Conservation (phyloP, 2,113 vertebrate species). For the Fulica atra region DNA sequence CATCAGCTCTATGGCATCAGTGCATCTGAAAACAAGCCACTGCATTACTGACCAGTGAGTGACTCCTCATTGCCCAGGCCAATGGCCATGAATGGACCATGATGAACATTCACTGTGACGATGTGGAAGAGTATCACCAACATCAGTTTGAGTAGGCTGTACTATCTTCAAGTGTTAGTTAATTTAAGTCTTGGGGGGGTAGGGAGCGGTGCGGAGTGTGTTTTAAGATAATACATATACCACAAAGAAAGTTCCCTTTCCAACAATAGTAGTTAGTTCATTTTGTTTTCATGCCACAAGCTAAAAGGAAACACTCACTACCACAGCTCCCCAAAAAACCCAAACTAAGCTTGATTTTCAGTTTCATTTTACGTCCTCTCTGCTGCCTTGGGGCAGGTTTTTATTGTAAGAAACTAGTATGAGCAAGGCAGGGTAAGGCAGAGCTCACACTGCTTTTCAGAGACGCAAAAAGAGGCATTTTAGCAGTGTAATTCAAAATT, state of each 20-base stretch:
- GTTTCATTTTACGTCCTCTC: background rate
- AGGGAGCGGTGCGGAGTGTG: no score
- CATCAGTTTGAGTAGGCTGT: background rate
- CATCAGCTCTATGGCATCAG: background rate
- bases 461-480: background rate
- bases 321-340: background rate
- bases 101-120: background rate
- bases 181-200: background rate
- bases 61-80: background rate
- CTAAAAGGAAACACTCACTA: background rate
- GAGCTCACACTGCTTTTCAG: background rate
- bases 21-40: background rate
- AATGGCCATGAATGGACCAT: background rate
- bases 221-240: background rate
- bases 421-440: background rate
- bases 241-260: background rate
- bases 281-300: background rate
- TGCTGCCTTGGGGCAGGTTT: background rate
- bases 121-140: background rate
- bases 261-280: background rate
- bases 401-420: background rate
- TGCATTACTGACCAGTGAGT: background rate
- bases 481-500: background rate
- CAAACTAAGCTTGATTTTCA: background rate
- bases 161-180: background rate